Evolutionary conservation across 2,797 vertebrate species (phyloP).

Genomic region (Hipposideros larvatus): DNA sequence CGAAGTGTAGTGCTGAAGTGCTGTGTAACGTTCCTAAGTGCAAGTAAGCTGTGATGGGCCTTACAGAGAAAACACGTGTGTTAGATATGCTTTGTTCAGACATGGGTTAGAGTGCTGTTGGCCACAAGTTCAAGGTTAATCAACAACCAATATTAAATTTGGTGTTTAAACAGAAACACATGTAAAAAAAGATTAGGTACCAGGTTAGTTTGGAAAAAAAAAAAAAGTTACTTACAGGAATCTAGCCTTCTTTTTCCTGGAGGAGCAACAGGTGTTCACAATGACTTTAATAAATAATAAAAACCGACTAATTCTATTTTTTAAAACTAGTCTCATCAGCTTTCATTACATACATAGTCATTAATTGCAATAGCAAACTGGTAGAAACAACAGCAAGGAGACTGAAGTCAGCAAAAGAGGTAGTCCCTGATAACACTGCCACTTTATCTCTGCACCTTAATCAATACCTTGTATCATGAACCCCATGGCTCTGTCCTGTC

Average conservation of each 20-base stretch:
- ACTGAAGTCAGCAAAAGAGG: background rate
- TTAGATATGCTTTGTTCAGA: background rate
- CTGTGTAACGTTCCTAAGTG: background rate
- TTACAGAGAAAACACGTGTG: background rate
- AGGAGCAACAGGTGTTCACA: background rate
- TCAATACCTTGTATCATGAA: background rate
- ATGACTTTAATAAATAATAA: background rate
- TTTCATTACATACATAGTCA: background rate
- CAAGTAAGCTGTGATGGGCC: background rate
- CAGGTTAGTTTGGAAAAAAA: background rate
- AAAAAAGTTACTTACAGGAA: background rate
- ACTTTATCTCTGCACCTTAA: background rate
- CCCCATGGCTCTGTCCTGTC: background rate
- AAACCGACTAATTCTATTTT: background rate
- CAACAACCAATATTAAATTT: background rate
- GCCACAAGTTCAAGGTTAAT: background rate
- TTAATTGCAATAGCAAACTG: background rate
- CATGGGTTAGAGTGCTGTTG: background rate
- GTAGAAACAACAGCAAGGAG: background rate
- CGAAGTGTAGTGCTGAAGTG: background rate
- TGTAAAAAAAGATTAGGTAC: background rate
- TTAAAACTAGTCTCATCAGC: conserved; percentile 2
- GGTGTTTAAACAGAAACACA: background rate
- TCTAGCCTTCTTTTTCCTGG: background rate
- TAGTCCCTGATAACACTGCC: background rate